Base-by-base conservation (phyloP, 2,113 vertebrate species). In the Balaenoptera acutorostrata region DNA sequence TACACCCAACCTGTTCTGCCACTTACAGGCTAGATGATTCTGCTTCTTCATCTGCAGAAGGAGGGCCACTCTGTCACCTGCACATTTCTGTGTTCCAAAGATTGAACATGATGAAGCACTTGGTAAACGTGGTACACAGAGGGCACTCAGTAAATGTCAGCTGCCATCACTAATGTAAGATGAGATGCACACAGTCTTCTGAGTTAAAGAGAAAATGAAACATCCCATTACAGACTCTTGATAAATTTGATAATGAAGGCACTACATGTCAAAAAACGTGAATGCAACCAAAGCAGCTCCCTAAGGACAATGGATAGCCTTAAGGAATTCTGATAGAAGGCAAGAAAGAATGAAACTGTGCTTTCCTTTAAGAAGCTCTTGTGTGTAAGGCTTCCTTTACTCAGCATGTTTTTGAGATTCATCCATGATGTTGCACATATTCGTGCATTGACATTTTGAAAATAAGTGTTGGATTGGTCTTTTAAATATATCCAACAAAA, bases 81-180 rank as follows among this genome's bases (percentile, higher is more conserved):
- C 39, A 9, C 36, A 0, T 27, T 8, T 39, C 41, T 1, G 41
- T 9, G 14, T 6, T 64, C 33, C 29, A 23, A 49, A 27, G 59
- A 12, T 2, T 0, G 17, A 25, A 39, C 15, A 0, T 0, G 0
- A 20, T 1, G 3, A 1, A 0, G 11, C 5, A 1, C 33, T 21
- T 14, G 8, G 0, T 14, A 8, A 0, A 0, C 0, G 0, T 2
- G 10, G 27, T 21, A 14, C 71, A 13, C 14, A 33, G 49, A 17
- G 0, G 0, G 15, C 2, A 0, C 13, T 2, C 36, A 2, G 57
- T 3, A 0, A 10, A 1, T 0, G 3, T 1, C 25, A 2, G 80
- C 31, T 2, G 52, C 46, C 49, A 0, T 1, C 3, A 0, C 77
- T 8, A 1, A 31, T 0, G 27, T 7, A 17, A 18, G 36, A 14